Conservation (phyloP, 1,140 invertebrate genomes). For the Meteorus sp. region DNA sequence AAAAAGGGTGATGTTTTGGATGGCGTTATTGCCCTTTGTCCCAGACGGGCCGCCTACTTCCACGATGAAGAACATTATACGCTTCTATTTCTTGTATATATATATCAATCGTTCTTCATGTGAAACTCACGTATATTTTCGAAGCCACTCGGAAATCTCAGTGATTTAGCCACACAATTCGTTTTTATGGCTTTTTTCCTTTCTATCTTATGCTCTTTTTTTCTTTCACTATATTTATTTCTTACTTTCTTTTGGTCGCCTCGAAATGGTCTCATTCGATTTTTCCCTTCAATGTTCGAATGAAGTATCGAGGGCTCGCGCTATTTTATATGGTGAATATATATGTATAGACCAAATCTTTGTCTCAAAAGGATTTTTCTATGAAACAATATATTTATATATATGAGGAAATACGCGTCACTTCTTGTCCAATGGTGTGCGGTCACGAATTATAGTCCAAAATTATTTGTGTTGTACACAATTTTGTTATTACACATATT, state of each 20-base stretch:
- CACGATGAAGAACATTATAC: slow-evolving; percentile 4
- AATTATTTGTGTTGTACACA: slow-evolving; percentile 29
- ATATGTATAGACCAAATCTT: too few relatives aligned
- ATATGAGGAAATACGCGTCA: slow-evolving; percentile 40
- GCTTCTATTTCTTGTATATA: background rate
- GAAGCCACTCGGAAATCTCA: slow-evolving; percentile 28
- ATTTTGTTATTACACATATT: background rate
- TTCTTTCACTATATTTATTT: slow-evolving; percentile 14
- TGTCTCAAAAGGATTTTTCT: background rate
- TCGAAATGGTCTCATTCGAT: slow-evolving; percentile 8
- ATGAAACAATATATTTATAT: background rate
- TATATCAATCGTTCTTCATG: slow-evolving; percentile 25
- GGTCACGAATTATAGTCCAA: slow-evolving; percentile 27
- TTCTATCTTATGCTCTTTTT: too few relatives aligned
- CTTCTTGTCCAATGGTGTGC: slow-evolving; percentile 45
- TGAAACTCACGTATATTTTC: slow-evolving; percentile 21
- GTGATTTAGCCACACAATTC: slow-evolving; percentile 41
- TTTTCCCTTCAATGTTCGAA: slow-evolving; percentile 7
- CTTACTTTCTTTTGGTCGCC: slow-evolving; percentile 17
- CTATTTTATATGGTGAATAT: background rate
- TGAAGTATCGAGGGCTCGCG: slow-evolving; percentile 5
- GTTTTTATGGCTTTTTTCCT: slow-evolving; percentile 39
- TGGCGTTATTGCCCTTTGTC: slow-evolving; percentile 31
- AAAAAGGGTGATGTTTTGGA: slow-evolving; percentile 28
- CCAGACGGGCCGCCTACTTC: slow-evolving; percentile 12